Evolutionary conservation across 2,888 invertebrate species (phyloP).

Genomic region (Synergus itoensis): DNA sequence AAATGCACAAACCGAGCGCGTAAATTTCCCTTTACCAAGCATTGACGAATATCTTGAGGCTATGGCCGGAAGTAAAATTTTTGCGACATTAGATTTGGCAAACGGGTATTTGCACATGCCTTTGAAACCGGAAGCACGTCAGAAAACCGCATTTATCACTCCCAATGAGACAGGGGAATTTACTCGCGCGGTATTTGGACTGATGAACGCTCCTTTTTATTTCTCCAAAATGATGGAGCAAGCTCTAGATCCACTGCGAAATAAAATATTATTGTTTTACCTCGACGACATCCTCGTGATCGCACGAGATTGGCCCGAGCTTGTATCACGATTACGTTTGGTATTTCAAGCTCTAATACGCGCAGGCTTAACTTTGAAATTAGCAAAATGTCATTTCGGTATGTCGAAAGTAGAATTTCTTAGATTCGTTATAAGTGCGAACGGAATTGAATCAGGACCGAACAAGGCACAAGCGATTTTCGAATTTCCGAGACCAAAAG

Average conservation of each 20-base stretch:
- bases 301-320: constrained; percentile 36
- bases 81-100: constrained; percentile 44
- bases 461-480: constrained; percentile 29
- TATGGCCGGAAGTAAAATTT: constrained; percentile 39
- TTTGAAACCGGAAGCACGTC: constrained; percentile 47
- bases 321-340: not conserved
- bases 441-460: constrained; percentile 42
- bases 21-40: constrained; percentile 46
- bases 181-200: constrained; percentile 61
- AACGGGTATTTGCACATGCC: constrained; percentile 55
- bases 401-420: constrained; percentile 41
- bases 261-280: constrained; percentile 44
- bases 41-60: constrained; percentile 49
- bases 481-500: constrained; percentile 43
- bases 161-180: constrained; percentile 62
- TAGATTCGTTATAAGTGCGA: constrained; percentile 34
- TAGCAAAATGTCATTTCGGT: constrained; percentile 43
- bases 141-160: constrained; percentile 52
- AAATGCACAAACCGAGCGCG: constrained; percentile 49
- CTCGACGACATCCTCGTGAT: constrained; percentile 42
- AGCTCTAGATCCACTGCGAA: constrained; percentile 43
- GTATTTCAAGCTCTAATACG: constrained; percentile 32
- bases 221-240: constrained; percentile 55
- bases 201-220: constrained; percentile 64
- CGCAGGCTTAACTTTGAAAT: constrained; percentile 39